Evolutionary conservation across 2,113 vertebrate genomes (phyloP).

Genomic region (Pachypanchax playfairii): DNA sequence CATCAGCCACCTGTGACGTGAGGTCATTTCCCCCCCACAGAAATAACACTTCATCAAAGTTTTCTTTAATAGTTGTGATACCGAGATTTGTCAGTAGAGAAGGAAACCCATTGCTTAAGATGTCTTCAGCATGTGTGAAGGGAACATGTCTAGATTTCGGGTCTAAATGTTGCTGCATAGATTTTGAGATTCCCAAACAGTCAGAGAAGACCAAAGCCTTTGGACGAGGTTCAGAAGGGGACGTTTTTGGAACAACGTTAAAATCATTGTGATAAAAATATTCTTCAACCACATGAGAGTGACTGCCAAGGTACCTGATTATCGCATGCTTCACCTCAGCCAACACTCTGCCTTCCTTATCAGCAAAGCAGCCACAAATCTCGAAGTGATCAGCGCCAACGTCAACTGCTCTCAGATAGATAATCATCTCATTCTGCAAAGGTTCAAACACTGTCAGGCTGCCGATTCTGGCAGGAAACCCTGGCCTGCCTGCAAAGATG

Average conservation of each 20-base stretch:
- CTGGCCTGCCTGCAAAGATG: slow-evolving; percentile 56
- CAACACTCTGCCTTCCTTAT: slow-evolving; percentile 79
- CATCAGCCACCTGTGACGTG: slow-evolving; percentile 54
- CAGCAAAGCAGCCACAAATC: slow-evolving; percentile 85
- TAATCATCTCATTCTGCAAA: slow-evolving; percentile 83
- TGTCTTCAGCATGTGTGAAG: slow-evolving; percentile 63
- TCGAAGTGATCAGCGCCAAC: slow-evolving; percentile 74
- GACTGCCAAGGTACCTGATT: slow-evolving; percentile 76
- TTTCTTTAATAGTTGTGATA: slow-evolving; percentile 59
- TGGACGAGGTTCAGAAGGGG: slow-evolving; percentile 33
- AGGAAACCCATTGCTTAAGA: slow-evolving; percentile 44
- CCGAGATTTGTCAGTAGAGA: slow-evolving; percentile 53
- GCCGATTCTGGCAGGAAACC: slow-evolving; percentile 83
- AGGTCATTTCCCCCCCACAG: slow-evolving; percentile 84
- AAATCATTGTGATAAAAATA: slow-evolving; percentile 83
- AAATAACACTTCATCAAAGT: slow-evolving; percentile 83
- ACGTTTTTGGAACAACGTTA: slow-evolving; percentile 46
- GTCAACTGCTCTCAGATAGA: slow-evolving; percentile 80
- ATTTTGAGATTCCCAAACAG: slow-evolving; percentile 75
- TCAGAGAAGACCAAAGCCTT: slow-evolving; percentile 84
- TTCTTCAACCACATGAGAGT: slow-evolving; percentile 72
- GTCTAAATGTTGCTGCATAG: slow-evolving; percentile 77
- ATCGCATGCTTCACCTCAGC: slow-evolving; percentile 79
- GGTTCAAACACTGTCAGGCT: slow-evolving; percentile 80
- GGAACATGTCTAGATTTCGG: slow-evolving; percentile 72